Evolutionary conservation across 2,888 invertebrate species (phyloP), one percentile per base, ranked within the genome.

Genomic region (Nemapogon koenigi): DNA sequence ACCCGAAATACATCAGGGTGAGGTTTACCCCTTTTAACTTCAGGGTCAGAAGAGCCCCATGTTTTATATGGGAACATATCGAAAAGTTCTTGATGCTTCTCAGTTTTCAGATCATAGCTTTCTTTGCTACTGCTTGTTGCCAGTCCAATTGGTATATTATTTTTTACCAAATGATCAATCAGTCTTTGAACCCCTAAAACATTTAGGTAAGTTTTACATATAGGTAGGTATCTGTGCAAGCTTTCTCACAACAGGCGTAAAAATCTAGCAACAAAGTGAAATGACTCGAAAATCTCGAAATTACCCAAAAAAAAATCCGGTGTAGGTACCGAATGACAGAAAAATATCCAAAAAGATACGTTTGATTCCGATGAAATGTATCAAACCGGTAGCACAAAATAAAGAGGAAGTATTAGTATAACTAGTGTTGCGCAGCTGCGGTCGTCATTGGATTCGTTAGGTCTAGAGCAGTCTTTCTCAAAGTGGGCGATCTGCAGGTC

Each of bases 1-100:
- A 92, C 83, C 2, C 89, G 59, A 58, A 93, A 97, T 49, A 92
- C 89, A 58, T 95, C 94, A 0, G 96, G 96, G 26, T 83, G 82
- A 1, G 96, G 96, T 73, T 97, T 96, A 1, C 95, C 93, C 30
- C 81, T 68, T 55, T 87, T 88, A 1, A 96, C 92, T 37, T 89
- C 89, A 0, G 89, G 86, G 58, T 97, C 95, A 11, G 87, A 86
- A 6, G 89, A 88, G 1, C 91, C 92, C 50, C 86, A 84, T 0
- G 95, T 92, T 46, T 86, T 82, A 55, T 89, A 91, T 38, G 82
- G 57, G 39, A 92, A 85, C 32, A 87, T 55, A 4, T 78, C 59
- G 52, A 91, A 89, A 8, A 91, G 57, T 15, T 85, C 82, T 52
- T 86, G 82, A 55, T 90, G 87, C 16, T 85, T 79, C 10, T 65